Percentiles rank a stretch among this genome's conserved stretches.
These are phyloP conservation scores for Yponomeuta plumbellus DNA, from an alignment of 2,888 invertebrate species.

Conservation along the genomic window DNA sequence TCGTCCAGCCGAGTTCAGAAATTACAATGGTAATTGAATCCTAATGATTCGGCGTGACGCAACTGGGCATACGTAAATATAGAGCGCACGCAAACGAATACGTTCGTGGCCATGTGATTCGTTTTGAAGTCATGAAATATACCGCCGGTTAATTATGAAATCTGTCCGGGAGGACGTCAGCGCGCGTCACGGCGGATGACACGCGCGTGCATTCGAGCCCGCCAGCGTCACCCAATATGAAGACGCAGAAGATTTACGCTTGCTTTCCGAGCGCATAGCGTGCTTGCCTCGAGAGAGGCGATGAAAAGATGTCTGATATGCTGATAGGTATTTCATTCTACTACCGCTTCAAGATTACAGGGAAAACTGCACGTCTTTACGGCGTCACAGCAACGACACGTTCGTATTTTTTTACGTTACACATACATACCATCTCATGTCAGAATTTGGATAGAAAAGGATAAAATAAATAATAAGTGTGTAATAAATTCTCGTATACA, in stretches of 20 bases:
- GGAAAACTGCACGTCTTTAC: too few species aligned
- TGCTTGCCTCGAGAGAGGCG: background rate
- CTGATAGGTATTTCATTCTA: too few species aligned
- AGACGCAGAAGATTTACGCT: background rate
- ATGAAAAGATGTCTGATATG: too few species aligned
- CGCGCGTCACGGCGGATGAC: conserved; percentile 33
- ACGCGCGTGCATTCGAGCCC: conserved; percentile 32
- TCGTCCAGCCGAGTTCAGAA: background rate
- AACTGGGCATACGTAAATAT: conserved; percentile 4
- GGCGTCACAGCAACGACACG: too few species aligned
- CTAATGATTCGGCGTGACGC: conserved; percentile 3
- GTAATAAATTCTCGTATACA: too few species aligned
- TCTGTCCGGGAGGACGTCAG: conserved; percentile 17
- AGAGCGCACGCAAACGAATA: conserved; percentile 3
- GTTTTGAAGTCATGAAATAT: conserved; percentile 32
- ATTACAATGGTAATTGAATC: conserved; percentile 1
- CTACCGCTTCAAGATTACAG: too few species aligned
- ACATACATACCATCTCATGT: too few species aligned
- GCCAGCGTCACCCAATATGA: conserved; percentile 28
- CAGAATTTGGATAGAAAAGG: too few species aligned
- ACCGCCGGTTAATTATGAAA: conserved; percentile 28
- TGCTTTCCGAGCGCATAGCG: background rate
- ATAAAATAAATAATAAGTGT: too few species aligned
- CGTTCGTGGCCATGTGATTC: background rate
- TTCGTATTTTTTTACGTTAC: too few species aligned